Base-by-base conservation (phyloP, 2,888 invertebrate genomes). In the Thereva unica region DNA sequence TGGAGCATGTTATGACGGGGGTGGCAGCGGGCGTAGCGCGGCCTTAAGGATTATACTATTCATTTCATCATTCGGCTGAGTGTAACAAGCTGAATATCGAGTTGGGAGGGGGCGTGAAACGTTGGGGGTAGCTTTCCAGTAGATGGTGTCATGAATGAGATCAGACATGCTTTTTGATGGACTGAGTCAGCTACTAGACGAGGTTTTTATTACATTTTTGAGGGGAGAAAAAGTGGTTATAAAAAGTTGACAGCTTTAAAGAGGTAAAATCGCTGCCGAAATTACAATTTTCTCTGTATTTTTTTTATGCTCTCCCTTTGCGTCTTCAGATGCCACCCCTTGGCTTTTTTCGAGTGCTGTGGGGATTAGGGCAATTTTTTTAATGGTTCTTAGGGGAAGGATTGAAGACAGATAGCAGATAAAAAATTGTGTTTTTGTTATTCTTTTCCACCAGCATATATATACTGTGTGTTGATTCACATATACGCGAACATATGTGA, bases 241-340 rank as follows among this genome's bases (percentile, higher is more conserved):
- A 42, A 61, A 61, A 61, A 61, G 61, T 61, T 61, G 61, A 61
- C 61, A 61, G 50, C 50, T 61, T 61, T 61, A 61, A 61, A 61
- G 61, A 61, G 61, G 61, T 61, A 9, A 50, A 61, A 61, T 61
- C 61, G 61, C 41, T 61, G 61, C 50, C 41, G 61, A 61, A 61
- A 61, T 61, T 61, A 61, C 50, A 50, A 40, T 61, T 61, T 61
- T 50, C 23, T 8, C 50, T 10, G 40, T 12, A 50, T 61, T 57
- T 23, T 61, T n/a, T 61, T 45, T 37, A 12, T 40, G 38, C 23
- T 23, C 23, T 23, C 23, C 23, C 23, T 23, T 23, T 23, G 23
- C 23, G 23, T 23, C 23, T 23, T 23, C 23, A 23, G 23, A 23
- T 23, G 23, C 23, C 23, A 23, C 23, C 23, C 23, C 23, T 23